Percentiles rank a stretch among this genome's conserved stretches.
These are phyloP conservation scores for Lethrus apterus DNA, from an alignment of 1,140 invertebrate species.

Conservation along the genomic window DNA sequence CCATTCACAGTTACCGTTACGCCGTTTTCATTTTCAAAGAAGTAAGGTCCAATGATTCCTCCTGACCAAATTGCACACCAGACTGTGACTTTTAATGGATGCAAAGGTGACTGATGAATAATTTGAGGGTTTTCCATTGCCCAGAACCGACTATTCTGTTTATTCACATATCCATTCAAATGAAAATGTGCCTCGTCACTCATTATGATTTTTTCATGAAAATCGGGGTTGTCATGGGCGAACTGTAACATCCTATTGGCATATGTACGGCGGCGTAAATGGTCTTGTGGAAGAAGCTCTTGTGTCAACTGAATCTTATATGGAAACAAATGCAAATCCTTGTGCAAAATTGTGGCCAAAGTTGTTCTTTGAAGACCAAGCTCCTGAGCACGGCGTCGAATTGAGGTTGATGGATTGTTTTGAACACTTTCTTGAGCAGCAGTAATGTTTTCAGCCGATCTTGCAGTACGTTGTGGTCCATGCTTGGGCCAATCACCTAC, in stretches of 20 bases:
- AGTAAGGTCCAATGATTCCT: constrained; percentile 4
- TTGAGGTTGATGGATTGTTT: constrained; percentile 19
- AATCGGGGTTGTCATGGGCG: constrained; percentile 25
- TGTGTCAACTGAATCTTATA: constrained; percentile 35
- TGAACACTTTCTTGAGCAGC: constrained; percentile 23
- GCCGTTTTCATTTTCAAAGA: constrained; percentile 18
- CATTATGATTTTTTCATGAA: constrained; percentile 26
- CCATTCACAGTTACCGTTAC: constrained; percentile 19
- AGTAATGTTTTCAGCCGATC: constrained; percentile 21
- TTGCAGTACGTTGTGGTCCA: constrained; percentile 14
- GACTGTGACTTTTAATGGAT: constrained; percentile 13
- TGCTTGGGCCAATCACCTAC: no score
- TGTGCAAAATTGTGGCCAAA: constrained; percentile 19
- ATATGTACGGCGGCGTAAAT: constrained; percentile 29
- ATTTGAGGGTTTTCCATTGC: constrained; percentile 4
- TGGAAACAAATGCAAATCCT: constrained; percentile 15
- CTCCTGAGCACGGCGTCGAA: constrained; percentile 20
- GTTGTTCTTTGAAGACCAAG: constrained; percentile 18
- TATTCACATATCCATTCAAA: constrained; percentile 35
- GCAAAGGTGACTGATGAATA: constrained; percentile 6
- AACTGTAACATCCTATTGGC: constrained; percentile 29
- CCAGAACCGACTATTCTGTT: constrained; percentile 32
- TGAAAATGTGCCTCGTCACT: constrained; percentile 30
- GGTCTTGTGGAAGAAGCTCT: constrained; percentile 34
- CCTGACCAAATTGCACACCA: constrained; percentile 12